phyloP scores from a whole-genome alignment of 2,797 vertebrate species.

The Dendrocincla fuliginosa region DNA sequence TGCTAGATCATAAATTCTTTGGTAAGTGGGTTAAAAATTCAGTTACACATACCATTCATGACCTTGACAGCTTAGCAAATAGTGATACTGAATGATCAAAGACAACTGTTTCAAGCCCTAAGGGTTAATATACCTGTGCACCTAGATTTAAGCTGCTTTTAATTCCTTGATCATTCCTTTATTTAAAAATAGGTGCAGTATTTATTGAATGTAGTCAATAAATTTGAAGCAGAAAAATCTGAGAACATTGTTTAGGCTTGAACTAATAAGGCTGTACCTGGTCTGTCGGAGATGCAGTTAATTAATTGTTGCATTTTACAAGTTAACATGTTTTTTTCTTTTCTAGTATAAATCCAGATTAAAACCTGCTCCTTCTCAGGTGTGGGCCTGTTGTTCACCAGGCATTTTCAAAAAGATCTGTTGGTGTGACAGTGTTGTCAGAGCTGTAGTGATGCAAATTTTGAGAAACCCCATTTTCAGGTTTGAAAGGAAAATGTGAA shows the following conservation, averaged over 20 bases:
- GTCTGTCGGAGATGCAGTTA: not conserved
- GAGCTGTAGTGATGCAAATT: not conserved
- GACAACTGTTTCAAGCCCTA: conserved; percentile 18
- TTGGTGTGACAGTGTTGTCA: not conserved
- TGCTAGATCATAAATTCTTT: conserved; percentile 63
- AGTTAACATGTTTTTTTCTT: not conserved
- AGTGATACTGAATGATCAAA: conserved; percentile 54
- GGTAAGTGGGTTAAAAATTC: conserved; percentile 67
- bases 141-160: conserved; percentile 1
- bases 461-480: not conserved
- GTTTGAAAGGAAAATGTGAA: not conserved
- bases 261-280: not conserved
- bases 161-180: not conserved
- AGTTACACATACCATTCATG: conserved; percentile 41
- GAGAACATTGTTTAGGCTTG: not conserved
- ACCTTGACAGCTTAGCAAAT: conserved; percentile 57
- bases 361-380: not conserved
- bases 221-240: not conserved
- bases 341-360: not conserved
- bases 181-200: not conserved
- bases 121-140: conserved; percentile 47
- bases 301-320: not conserved
- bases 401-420: not conserved
- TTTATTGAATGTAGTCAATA: not conserved
- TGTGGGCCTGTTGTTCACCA: not conserved